Base-by-base conservation (phyloP, 2,888 invertebrate species). In the Protula sp. region DNA sequence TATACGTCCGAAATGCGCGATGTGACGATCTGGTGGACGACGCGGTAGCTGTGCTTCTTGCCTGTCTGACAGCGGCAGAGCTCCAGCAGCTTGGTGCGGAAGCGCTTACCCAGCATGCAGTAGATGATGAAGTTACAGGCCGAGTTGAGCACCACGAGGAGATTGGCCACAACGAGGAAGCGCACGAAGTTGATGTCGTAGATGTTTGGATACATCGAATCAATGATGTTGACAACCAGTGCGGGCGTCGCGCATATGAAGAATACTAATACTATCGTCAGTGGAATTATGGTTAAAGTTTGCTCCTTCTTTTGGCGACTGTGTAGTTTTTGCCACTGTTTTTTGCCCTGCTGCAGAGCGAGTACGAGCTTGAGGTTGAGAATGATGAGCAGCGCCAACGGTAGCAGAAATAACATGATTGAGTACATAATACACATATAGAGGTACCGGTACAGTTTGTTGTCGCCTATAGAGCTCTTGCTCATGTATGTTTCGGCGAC, bases 191-290 rank as follows among this genome's bases (percentile, higher is more conserved):
- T 27, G 9, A 47, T 14, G 31, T 28, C 50, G 27, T 50, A 26
- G 48, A 64, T 27, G 14, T 54, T 29, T 3, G 58, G 55, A 24
- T 55, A 27, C 29, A 63, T 47, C 1, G 61, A 55, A 28, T 71
- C 70, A 9, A 67, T 57, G 50, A 72, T 60, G 53, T 70, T 71
- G 52, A 67, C 67, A 24, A 63, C 59, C 22, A 72, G 66, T 0
- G 70, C 64, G 2, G 71, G 71, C 4, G 62, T 61, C 3, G 62
- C 68, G 47, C 72, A 70, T 27, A 71, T 31, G 57, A 69, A 65
- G 58, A 71, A 71, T 22, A 70, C 63, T 19, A 69, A 55, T 30
- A 71, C 70, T 19, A 71, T 70, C n/a, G 69, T 58, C 30, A 71
- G 59, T 4, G 71, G 70, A 30, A 72, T 69, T 27, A 61, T 50